A percentile compares a stretch with the other conserved stretches of the same genome.
phyloP scores from a whole-genome alignment of 2,113 vertebrate genomes.

The Rhizomys pruinosus region DNA sequence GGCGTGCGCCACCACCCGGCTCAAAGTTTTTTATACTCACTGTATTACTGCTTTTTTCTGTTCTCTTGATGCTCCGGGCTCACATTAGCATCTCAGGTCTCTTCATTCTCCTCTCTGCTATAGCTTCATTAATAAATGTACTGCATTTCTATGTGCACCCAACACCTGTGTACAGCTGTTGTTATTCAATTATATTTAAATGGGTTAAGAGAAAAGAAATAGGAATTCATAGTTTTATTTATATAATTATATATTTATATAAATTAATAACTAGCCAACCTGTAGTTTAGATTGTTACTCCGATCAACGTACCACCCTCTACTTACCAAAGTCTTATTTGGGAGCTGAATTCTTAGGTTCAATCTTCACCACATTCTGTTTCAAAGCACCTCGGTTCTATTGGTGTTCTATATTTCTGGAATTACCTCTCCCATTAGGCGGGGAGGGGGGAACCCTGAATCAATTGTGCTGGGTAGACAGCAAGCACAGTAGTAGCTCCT shows the following conservation, averaged over 20 bases:
- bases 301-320: background rate
- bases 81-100: background rate
- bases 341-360: too few relatives aligned
- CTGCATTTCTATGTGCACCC: background rate
- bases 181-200: background rate
- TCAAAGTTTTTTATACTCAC: background rate
- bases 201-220: background rate
- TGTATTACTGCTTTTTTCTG: conserved; percentile 15
- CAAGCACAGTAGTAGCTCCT: background rate
- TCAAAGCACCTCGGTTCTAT: background rate
- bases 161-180: background rate
- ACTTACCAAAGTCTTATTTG: background rate
- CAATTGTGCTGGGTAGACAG: background rate
- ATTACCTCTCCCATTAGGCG: background rate
- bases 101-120: background rate
- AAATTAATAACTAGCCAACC: background rate
- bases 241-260: too few relatives aligned
- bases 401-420: background rate
- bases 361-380: background rate
- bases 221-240: too few relatives aligned
- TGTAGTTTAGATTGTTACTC: background rate
- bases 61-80: background rate
- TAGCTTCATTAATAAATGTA: background rate
- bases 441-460: background rate
- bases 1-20: too few relatives aligned